A percentile compares a stretch with the other conserved stretches of the same genome.
These are phyloP conservation scores for Campodea augens DNA, from an alignment of 1,140 invertebrate genomes.

Conservation along the genomic window DNA sequence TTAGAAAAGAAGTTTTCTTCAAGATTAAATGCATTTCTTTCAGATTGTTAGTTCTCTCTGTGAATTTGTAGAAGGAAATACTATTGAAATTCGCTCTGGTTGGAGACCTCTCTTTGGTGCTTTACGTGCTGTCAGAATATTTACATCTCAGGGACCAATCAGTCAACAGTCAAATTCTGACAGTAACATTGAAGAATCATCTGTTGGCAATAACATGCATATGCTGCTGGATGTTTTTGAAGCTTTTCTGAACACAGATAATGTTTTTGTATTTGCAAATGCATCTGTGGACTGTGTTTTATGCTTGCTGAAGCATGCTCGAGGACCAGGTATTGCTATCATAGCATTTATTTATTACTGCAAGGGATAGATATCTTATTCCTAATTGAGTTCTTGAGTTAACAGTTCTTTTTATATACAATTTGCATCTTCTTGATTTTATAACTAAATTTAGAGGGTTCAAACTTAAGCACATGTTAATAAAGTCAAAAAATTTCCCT, in stretches of 20 bases:
- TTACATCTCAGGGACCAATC: constrained; percentile 3
- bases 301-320: constrained; percentile 54
- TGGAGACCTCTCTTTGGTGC: constrained; percentile 86
- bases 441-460: no score
- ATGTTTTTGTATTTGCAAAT: constrained; percentile 80
- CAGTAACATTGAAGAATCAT: constrained; percentile 17
- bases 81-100: constrained; percentile 76
- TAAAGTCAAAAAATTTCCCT: no score
- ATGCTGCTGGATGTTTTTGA: constrained; percentile 80
- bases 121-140: constrained; percentile 46
- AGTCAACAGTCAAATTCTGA: constrained; percentile 19
- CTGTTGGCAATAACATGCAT: constrained; percentile 21
- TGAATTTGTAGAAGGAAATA: constrained; percentile 84
- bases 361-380: no score
- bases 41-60: constrained; percentile 88
- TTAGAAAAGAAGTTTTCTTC: no score
- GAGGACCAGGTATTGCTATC: constrained; percentile 32
- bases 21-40: no score
- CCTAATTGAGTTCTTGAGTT: no score
- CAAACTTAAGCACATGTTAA: no score
- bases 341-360: no score
- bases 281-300: constrained; percentile 82
- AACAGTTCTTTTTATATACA: no score
- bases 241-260: constrained; percentile 78
- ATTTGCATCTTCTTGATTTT: no score